Percentiles rank a stretch among this genome's conserved stretches.
These are phyloP conservation scores for Carlito syrichta DNA, from an alignment of 2,113 vertebrate species.

Conservation along the genomic window DNA sequence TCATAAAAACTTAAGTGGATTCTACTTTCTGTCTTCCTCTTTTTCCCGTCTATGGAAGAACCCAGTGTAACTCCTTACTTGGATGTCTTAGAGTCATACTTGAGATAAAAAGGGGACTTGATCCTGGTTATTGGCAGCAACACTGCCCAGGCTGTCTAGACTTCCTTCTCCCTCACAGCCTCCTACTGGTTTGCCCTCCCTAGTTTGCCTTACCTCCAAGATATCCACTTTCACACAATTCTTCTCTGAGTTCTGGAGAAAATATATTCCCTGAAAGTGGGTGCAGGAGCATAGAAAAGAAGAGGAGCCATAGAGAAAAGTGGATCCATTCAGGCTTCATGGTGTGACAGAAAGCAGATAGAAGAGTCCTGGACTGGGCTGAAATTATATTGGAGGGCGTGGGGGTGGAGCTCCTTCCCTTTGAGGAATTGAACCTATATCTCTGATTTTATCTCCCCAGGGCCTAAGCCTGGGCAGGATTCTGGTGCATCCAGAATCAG, in stretches of 20 bases:
- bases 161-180: background rate
- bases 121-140: background rate
- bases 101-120: background rate
- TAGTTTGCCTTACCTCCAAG: constrained; percentile 59
- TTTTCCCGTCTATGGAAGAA: background rate
- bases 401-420: background rate
- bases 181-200: background rate
- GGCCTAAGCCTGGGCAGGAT: background rate
- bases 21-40: background rate
- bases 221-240: constrained; percentile 37
- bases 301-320: constrained; percentile 16
- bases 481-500: constrained; percentile 10
- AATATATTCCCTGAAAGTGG: accelerated
- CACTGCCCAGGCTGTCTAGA: background rate
- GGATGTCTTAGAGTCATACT: background rate
- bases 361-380: background rate
- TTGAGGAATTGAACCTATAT: background rate
- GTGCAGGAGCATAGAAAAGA: background rate
- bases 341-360: background rate
- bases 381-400: background rate
- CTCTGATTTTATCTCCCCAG: constrained; percentile 22
- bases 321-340: constrained; percentile 12
- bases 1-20: background rate
- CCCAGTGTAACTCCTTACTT: background rate
- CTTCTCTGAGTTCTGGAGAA: accelerated